phyloP scores from a whole-genome alignment of 2,888 invertebrate genomes.

The Pristionchus exspectatus region DNA sequence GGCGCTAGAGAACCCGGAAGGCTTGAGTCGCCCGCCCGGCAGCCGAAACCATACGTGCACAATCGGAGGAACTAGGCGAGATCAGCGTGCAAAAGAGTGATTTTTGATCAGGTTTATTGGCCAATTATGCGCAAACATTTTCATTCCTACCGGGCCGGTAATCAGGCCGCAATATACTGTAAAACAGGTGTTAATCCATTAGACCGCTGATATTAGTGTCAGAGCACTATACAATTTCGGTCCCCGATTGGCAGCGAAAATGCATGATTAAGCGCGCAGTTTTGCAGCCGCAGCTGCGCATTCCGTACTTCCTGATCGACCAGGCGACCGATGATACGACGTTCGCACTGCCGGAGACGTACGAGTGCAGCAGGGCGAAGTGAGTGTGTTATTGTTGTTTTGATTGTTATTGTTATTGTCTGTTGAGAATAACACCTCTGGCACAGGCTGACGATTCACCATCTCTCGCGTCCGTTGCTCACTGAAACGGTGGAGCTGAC shows the following conservation, averaged over 20 bases:
- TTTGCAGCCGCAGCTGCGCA: background rate
- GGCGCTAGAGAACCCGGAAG: background rate
- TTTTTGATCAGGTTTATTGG: background rate
- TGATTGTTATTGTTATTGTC: too few species aligned
- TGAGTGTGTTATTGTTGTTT: background rate
- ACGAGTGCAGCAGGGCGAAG: background rate
- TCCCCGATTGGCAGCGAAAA: too few species aligned
- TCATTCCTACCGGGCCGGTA: too few species aligned
- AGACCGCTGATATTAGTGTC: too few species aligned
- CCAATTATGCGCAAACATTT: too few species aligned
- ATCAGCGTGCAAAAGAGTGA: background rate
- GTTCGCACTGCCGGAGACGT: background rate
- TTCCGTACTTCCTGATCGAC: conserved; percentile 10
- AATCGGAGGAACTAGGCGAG: background rate
- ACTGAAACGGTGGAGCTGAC: background rate
- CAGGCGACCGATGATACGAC: background rate
- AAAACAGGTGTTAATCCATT: too few species aligned
- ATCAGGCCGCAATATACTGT: too few species aligned
- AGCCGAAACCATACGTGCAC: background rate
- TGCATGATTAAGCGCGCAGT: too few species aligned
- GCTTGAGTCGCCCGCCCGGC: background rate
- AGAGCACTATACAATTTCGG: too few species aligned
- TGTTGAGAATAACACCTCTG: background rate
- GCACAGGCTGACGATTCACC: conserved; percentile 22
- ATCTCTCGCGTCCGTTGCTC: background rate